Evolutionary conservation across 1,140 invertebrate species (phyloP), one percentile per base, ranked within the genome.

Genomic region (Nylanderia fulva): DNA sequence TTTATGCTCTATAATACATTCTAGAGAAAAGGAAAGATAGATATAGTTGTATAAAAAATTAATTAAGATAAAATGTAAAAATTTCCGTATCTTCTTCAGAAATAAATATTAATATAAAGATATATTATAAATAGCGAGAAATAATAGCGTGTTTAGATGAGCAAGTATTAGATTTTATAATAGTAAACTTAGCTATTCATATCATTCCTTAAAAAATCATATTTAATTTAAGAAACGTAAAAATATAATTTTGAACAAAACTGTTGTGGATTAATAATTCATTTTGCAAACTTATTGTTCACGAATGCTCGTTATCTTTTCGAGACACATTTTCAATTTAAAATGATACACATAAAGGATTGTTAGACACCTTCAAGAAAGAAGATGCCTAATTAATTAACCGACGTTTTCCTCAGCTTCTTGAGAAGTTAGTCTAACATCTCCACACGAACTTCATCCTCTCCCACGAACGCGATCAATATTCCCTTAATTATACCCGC

Each of bases 401-500:
- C 33, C 15, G 15, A 27, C n/a, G 48, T 79, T 66, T 56, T 69
- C 48, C 24, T 39, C 24, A 15, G 29, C 27, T 69, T 80, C 36
- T 71, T 33, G 7, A 48, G 45, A 71, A 71, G 52, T 71, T 33
- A 36, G 4, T 15, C 11, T 21, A 69, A 72, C 77, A 45, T 82
- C 77, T 45, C 18, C 33, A n/a, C 18, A 39, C 36, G 2, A 82
- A 72, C 66, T 58, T 60, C 24, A 45, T 33, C 42, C 64, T 61
- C 69, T 76, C 29, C 42, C 29, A 15, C 21, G 8, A 13, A n/a
- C 80, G 71, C 80, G 71, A 84, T 84, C 80, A 42, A 85, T 85
- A 85, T 56, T 77, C 27, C 83, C 72, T 77, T 85, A 77, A 85
- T 85, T 85, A 85, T 80, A 79, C 27, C 18, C 33, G 24, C 71